Percentiles rank a stretch among this genome's conserved stretches.
Conservation (phyloP, 37 sponge, comb jelly and placozoan genomes). For the Aplysina aerophoba region DNA sequence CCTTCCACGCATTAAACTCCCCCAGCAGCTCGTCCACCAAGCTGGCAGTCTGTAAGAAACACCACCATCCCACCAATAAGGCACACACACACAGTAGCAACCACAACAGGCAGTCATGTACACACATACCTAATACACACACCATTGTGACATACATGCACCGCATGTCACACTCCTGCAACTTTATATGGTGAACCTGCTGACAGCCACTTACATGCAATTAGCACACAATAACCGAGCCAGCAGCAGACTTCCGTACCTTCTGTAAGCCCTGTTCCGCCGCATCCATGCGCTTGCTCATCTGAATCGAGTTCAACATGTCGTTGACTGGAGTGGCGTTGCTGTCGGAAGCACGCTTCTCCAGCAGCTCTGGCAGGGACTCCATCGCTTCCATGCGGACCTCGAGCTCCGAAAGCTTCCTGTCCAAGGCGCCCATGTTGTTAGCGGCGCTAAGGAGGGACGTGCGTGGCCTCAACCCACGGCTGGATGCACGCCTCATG, state of each 20-base stretch:
- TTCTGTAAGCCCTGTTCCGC: conserved; percentile 76
- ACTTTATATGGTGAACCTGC: too few species aligned
- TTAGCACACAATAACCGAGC: too few species aligned
- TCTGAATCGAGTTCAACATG: conserved; percentile 85
- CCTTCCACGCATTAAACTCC: conserved; percentile 51
- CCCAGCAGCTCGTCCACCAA: conserved; percentile 75
- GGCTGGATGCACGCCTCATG: not conserved
- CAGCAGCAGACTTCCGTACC: conserved; percentile 33
- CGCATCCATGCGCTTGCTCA: conserved; percentile 80
- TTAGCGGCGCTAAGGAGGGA: conserved; percentile 67
- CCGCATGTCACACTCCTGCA: too few species aligned
- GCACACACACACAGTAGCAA: not conserved
- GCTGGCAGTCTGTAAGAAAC: conserved; percentile 45
- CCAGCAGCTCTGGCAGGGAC: conserved; percentile 66
- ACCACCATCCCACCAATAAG: not conserved
- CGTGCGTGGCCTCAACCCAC: conserved; percentile 20
- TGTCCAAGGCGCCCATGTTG: conserved; percentile 69
- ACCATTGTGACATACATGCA: too few species aligned
- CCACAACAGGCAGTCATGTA: conserved; percentile 5
- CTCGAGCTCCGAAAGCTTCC: conserved; percentile 69
- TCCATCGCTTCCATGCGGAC: conserved; percentile 67
- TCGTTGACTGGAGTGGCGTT: conserved; percentile 76
- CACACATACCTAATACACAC: not conserved
- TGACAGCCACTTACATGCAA: too few species aligned
- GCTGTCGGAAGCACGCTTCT: conserved; percentile 59